These are phyloP conservation scores for Hippocampus zosterae DNA, from an alignment of 2,113 vertebrate genomes.

Conservation along the genomic window DNA sequence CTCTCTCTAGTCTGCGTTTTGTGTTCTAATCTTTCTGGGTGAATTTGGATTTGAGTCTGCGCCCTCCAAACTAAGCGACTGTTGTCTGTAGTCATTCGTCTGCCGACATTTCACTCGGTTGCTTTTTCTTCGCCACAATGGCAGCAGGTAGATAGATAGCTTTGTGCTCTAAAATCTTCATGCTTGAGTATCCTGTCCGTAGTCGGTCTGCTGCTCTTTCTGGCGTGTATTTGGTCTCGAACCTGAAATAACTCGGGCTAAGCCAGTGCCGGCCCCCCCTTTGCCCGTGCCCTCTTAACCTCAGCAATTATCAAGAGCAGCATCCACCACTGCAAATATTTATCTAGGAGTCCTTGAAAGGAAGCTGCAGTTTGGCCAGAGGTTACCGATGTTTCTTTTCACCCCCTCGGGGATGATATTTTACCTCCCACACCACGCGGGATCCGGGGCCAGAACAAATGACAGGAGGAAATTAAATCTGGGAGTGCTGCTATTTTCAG, in stretches of 20 bases:
- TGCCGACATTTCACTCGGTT: no score
- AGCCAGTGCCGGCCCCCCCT: not conserved
- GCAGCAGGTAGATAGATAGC: not conserved
- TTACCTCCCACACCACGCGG: conserved; percentile 35
- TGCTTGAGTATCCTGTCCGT: not conserved
- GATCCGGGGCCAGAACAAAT: conserved; percentile 54
- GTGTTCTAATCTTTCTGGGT: not conserved
- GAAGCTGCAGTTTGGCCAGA: conserved; percentile 22
- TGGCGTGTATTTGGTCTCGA: not conserved
- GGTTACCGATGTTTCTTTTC: conserved; percentile 21
- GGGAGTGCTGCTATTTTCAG: conserved; percentile 46
- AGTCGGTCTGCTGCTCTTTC: not conserved
- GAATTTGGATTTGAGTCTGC: not conserved
- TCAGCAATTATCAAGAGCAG: conserved; percentile 25
- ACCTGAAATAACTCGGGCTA: not conserved
- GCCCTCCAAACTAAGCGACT: not conserved
- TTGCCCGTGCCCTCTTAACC: conserved; percentile 23
- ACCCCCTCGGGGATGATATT: conserved; percentile 42
- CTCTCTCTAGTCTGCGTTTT: not conserved
- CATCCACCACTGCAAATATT: conserved; percentile 36
- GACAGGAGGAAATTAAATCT: conserved; percentile 59
- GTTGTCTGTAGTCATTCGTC: not conserved
- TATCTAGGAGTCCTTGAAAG: conserved; percentile 20
- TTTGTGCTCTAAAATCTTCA: not conserved
- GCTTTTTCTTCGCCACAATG: not conserved